phyloP scores from a whole-genome alignment of 2,888 invertebrate genomes.

The Elysia crispata region DNA sequence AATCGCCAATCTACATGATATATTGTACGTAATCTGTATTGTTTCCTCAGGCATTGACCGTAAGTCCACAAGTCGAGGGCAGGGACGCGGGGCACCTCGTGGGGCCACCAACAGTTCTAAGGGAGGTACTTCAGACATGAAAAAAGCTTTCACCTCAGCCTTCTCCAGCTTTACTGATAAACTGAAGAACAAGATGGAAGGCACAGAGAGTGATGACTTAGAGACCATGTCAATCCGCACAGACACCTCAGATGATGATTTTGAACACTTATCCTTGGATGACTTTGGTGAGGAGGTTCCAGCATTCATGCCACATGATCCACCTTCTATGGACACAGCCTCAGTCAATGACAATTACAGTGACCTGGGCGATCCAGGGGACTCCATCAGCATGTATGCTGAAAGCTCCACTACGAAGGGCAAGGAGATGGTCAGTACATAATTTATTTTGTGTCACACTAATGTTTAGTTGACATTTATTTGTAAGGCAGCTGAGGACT shows the following conservation, averaged over 20 bases:
- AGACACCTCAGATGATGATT: constrained; percentile 90
- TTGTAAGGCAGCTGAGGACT: too few species aligned
- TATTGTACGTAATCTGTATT: too few species aligned
- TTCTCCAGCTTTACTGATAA: constrained; percentile 87
- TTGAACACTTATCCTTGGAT: constrained; percentile 82
- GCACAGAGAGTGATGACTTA: constrained; percentile 81
- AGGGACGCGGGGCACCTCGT: constrained; percentile 14
- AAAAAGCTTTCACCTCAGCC: constrained; percentile 89
- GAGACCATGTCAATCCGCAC: constrained; percentile 87
- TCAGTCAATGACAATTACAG: constrained; percentile 61
- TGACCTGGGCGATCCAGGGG: constrained; percentile 54
- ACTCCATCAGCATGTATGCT: constrained; percentile 65
- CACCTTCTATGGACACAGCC: constrained; percentile 77
- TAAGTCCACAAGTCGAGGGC: constrained; percentile 44
- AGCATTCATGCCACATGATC: constrained; percentile 77
- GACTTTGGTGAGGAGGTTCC: constrained; percentile 79
- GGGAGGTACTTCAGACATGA: constrained; percentile 80
- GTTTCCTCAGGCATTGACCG: constrained; percentile 44
- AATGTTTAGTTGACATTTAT: too few species aligned
- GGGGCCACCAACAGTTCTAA: not conserved
- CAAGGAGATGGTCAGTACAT: constrained; percentile 62
- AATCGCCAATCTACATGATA: too few species aligned
- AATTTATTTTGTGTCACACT: too few species aligned
- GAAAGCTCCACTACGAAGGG: constrained; percentile 66
- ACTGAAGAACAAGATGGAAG: constrained; percentile 66